Conservation (phyloP, 2,888 invertebrate genomes). For the Polylopha cassiicola region DNA sequence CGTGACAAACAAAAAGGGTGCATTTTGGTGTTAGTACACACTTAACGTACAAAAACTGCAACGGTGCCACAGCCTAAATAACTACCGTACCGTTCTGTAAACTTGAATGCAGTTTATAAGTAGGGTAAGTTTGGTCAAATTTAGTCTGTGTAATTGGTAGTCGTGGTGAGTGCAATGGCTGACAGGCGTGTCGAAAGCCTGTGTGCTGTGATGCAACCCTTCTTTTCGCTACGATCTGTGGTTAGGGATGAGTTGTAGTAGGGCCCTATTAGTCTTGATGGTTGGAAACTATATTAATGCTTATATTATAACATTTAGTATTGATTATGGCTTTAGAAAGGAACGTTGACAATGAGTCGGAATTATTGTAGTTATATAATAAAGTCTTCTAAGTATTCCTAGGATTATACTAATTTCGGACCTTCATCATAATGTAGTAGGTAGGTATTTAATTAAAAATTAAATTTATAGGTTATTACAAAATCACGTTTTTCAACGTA, state of each 20-base stretch:
- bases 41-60: slow-evolving; percentile 14
- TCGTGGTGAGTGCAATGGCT: slow-evolving; percentile 19
- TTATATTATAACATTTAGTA: neutral
- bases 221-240: slow-evolving; percentile 60
- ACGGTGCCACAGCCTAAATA: slow-evolving; percentile 32
- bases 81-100: neutral
- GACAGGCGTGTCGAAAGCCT: slow-evolving; percentile 66
- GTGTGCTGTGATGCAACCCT: slow-evolving; percentile 68
- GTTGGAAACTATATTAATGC: slow-evolving; percentile 23
- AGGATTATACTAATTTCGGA: no score
- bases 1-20: slow-evolving; percentile 46
- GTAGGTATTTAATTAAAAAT: no score
- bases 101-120: slow-evolving; percentile 21
- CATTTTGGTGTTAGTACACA: slow-evolving; percentile 28
- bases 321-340: neutral
- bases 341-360: no score
- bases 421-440: no score
- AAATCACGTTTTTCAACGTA: no score
- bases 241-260: slow-evolving; percentile 47
- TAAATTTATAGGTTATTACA: no score
- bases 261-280: slow-evolving; percentile 34
- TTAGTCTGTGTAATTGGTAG: slow-evolving; percentile 28
- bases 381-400: no score
- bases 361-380: no score
- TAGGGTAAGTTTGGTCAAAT: slow-evolving; percentile 19